Percentiles rank a stretch among this genome's conserved stretches.
These are phyloP conservation scores for Drosophila hamatofila DNA, from an alignment of 2,888 invertebrate genomes.

Conservation along the genomic window DNA sequence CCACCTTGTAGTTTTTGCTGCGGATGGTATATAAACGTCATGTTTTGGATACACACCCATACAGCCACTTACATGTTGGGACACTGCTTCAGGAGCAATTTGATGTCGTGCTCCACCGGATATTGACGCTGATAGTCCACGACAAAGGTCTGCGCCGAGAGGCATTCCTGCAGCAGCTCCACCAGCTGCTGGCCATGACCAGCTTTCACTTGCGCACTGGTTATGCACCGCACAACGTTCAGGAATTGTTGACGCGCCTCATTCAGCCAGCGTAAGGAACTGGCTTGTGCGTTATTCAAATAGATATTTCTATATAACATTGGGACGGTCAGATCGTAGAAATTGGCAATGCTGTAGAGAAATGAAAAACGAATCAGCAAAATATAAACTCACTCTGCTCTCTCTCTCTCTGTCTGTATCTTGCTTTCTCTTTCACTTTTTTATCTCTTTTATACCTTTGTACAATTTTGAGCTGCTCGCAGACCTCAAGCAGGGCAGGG, in stretches of 20 bases:
- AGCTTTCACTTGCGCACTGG: slow-evolving; percentile 82
- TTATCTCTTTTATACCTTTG: slow-evolving; percentile 85
- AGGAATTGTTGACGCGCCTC: slow-evolving; percentile 85
- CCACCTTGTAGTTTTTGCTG: slow-evolving; percentile 66
- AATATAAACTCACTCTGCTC: not conserved
- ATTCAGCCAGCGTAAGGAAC: slow-evolving; percentile 82
- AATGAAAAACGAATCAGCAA: not conserved
- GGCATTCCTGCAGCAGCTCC: slow-evolving; percentile 85
- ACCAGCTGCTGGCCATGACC: slow-evolving; percentile 77
- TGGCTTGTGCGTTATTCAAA: slow-evolving; percentile 77
- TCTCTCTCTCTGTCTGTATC: too few species aligned
- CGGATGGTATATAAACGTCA: not conserved
- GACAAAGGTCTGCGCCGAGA: slow-evolving; percentile 87
- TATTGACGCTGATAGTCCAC: slow-evolving; percentile 89
- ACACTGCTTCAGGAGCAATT: slow-evolving; percentile 87
- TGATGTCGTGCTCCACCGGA: slow-evolving; percentile 89
- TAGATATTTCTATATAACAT: slow-evolving; percentile 89
- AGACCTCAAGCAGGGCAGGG: slow-evolving; percentile 86
- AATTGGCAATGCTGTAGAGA: slow-evolving; percentile 88
- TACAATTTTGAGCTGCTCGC: slow-evolving; percentile 87
- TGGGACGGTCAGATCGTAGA: slow-evolving; percentile 92
- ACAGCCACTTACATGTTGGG: slow-evolving; percentile 88
- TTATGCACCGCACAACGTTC: slow-evolving; percentile 85
- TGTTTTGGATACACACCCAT: not conserved
- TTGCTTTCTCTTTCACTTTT: not conserved